A percentile compares a stretch with the other conserved stretches of the same genome.
Conservation (phyloP, 2,797 vertebrate species). For the Pangasius krempfi region DNA sequence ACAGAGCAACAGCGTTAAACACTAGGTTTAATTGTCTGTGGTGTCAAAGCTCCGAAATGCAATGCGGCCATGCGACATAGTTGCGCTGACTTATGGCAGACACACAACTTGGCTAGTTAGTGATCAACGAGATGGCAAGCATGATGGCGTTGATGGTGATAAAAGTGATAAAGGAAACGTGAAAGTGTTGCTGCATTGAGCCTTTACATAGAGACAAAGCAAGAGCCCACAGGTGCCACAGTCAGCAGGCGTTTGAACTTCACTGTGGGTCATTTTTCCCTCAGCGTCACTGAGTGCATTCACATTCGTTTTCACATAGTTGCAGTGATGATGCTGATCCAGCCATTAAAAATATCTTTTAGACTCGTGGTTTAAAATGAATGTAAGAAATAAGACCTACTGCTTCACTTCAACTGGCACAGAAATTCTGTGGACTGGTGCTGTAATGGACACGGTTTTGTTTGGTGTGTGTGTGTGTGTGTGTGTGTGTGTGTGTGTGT, state of each 20-base stretch:
- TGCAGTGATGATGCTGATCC: background rate
- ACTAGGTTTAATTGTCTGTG: background rate
- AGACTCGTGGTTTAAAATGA: background rate
- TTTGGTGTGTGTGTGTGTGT: conserved; percentile 7
- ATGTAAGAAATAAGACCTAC: background rate
- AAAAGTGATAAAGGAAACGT: no score
- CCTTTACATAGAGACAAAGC: no score
- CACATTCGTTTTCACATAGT: background rate
- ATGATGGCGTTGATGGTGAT: no score
- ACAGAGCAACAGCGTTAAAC: background rate
- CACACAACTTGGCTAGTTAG: no score
- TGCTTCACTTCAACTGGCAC: background rate
- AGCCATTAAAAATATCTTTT: background rate
- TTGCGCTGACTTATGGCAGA: no score
- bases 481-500: conserved; percentile 6
- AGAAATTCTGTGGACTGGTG: background rate
- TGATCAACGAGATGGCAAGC: no score
- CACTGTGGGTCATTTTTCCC: background rate
- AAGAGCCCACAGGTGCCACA: background rate
- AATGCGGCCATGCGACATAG: background rate
- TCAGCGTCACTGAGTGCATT: background rate
- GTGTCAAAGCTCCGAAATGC: background rate
- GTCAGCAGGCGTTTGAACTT: background rate
- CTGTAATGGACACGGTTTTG: background rate
- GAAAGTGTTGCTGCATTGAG: no score